These are phyloP conservation scores for Lateolabrax maculatus DNA, from an alignment of 2,797 vertebrate genomes.

Conservation along the genomic window DNA sequence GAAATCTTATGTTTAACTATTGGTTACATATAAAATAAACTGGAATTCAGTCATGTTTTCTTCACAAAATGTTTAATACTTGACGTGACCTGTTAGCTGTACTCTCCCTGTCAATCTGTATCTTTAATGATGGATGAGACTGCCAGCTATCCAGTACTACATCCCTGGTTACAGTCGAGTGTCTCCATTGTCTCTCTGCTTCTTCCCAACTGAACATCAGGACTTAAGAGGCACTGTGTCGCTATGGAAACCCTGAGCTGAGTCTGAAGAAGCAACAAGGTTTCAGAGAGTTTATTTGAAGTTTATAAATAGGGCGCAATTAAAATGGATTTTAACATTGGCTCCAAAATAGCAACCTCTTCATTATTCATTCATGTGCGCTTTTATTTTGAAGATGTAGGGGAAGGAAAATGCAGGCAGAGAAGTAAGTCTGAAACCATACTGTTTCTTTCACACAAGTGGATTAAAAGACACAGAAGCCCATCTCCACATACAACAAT, in stretches of 20 bases:
- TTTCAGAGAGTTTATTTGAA: constrained; percentile 71
- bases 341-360: constrained; percentile 52
- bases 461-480: not conserved
- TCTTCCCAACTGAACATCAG: constrained; percentile 42
- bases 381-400: constrained; percentile 52
- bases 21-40: not conserved
- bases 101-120: not conserved
- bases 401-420: constrained; percentile 19
- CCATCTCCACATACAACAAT: not conserved
- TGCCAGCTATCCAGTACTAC: not conserved
- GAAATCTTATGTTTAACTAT: not conserved
- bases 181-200: constrained; percentile 39
- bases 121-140: not conserved
- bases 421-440: not conserved
- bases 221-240: constrained; percentile 64
- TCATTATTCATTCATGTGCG: constrained; percentile 52
- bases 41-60: not conserved
- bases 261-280: constrained; percentile 57
- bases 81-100: not conserved
- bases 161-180: constrained; percentile 20
- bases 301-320: constrained; percentile 76
- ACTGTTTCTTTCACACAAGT: not conserved
- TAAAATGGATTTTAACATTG: constrained; percentile 64
- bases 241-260: constrained; percentile 78
- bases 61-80: not conserved